These are phyloP conservation scores for Masticophis lateralis DNA, from an alignment of 2,797 vertebrate genomes.

Conservation along the genomic window DNA sequence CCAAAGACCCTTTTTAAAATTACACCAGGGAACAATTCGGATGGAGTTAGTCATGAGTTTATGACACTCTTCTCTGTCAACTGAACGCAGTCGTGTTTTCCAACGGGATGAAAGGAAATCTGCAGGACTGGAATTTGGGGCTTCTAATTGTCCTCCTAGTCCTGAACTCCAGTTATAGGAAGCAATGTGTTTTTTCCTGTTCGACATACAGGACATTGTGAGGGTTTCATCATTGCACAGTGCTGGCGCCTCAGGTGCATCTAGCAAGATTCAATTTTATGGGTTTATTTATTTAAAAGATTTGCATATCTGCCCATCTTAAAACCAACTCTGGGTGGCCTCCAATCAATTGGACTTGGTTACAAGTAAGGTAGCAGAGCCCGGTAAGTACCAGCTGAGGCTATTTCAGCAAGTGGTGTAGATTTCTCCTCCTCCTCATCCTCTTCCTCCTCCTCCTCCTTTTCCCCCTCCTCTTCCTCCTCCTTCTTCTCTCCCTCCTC, in stretches of 20 bases:
- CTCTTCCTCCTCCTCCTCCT: too few relatives aligned
- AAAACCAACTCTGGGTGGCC: not conserved
- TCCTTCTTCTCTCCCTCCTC: too few relatives aligned
- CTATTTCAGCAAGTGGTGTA: not conserved
- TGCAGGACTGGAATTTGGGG: not conserved
- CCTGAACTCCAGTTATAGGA: not conserved
- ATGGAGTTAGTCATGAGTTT: not conserved
- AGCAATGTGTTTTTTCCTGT: not conserved
- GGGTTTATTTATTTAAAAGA: not conserved
- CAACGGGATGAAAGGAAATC: not conserved
- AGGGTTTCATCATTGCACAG: not conserved
- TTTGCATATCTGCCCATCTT: not conserved
- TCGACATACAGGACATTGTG: rapidly evolving
- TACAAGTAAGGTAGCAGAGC: not conserved
- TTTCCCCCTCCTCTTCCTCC: too few relatives aligned
- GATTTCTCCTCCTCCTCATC: rapidly evolving
- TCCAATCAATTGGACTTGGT: not conserved
- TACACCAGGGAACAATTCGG: not conserved
- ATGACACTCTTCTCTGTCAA: not conserved
- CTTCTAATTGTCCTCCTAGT: not conserved
- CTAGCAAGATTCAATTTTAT: not conserved
- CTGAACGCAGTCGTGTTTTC: not conserved
- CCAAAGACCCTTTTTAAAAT: not conserved
- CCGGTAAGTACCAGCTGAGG: too few relatives aligned
- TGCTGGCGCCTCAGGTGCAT: not conserved